Conservation (phyloP, 2,113 vertebrate genomes). For the Gulo gulo region DNA sequence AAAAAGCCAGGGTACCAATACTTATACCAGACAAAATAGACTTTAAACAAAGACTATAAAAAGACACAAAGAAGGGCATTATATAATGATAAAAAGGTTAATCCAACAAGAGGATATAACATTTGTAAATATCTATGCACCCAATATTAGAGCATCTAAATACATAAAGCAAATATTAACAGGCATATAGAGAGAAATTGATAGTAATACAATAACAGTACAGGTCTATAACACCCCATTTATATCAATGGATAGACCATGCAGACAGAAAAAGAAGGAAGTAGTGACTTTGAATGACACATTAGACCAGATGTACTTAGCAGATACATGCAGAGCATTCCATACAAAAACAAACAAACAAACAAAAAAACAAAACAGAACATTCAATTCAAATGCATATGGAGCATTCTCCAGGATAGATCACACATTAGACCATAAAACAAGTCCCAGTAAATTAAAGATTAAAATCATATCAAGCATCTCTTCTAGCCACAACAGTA, state of each 20-base stretch:
- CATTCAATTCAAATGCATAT: not conserved
- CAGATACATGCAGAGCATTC: not conserved
- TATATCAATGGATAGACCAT: not conserved
- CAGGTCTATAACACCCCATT: not conserved
- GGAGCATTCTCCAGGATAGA: not conserved
- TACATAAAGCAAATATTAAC: not conserved
- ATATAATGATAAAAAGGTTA: not conserved
- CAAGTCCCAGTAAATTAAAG: not conserved
- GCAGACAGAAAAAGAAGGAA: not conserved
- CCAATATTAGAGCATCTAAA: not conserved
- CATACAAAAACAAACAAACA: not conserved
- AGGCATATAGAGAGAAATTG: not conserved
- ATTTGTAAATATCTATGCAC: not conserved
- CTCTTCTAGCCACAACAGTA: not conserved
- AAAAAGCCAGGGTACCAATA: not conserved
- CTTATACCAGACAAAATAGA: not conserved
- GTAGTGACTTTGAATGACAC: not conserved
- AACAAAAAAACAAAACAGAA: not conserved
- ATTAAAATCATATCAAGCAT: not conserved
- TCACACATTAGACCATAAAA: not conserved
- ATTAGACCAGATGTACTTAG: not conserved
- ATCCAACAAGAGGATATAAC: not conserved
- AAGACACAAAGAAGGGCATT: not conserved
- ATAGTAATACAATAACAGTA: not conserved
- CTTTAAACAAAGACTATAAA: not conserved